Evolutionary conservation across 2,113 vertebrate species (phyloP), one percentile per base, ranked within the genome.

Genomic region (Lycaon pictus): DNA sequence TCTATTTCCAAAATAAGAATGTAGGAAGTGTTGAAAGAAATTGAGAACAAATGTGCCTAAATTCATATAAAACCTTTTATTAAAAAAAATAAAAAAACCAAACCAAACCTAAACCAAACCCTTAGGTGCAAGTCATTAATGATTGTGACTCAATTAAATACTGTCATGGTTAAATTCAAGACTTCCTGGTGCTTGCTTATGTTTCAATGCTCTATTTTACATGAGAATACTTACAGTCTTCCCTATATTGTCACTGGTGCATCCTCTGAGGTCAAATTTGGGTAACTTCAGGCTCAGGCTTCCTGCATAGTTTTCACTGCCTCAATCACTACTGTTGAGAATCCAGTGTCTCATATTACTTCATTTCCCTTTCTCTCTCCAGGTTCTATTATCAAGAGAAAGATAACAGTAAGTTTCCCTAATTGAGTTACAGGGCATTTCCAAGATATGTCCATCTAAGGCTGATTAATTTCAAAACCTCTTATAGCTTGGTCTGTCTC

Each of bases 1-100:
- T 69, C 65, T 67, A 9, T 37, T 65, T 95, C n/a, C 23, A 90
- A 93, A 94, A 67, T 63, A 58, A 95, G 23, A 90, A 91, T 0
- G 4, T 51, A 60, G 25, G 16, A 95, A 67, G 32, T 85, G 4
- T 72, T 81, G 56, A 82, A 82, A 76, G 63, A 86, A 94, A 93
- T 25, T 76, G 51, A 92, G 29, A 94, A 48, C 6, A 88, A 29
- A 20, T 84, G 3, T 92, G 35, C 7, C 85, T 90, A 65, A 90
- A 51, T 81, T 69, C 37, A 80, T 67, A 76, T 74, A 76, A 87
- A 55, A 1, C 0, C 13, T 82, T 89, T 94, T 77, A 58, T 56
- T 60, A 82, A 23, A 82, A 80, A 76, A 76, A 27, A 12, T 27
- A 43, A 51, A 69, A 43, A 74, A 48, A 12, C 37, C 37, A 37